Percentiles rank a stretch among this genome's conserved stretches.
phyloP scores from a whole-genome alignment of 2,888 invertebrate genomes.

The Coenonympha arcania region DNA sequence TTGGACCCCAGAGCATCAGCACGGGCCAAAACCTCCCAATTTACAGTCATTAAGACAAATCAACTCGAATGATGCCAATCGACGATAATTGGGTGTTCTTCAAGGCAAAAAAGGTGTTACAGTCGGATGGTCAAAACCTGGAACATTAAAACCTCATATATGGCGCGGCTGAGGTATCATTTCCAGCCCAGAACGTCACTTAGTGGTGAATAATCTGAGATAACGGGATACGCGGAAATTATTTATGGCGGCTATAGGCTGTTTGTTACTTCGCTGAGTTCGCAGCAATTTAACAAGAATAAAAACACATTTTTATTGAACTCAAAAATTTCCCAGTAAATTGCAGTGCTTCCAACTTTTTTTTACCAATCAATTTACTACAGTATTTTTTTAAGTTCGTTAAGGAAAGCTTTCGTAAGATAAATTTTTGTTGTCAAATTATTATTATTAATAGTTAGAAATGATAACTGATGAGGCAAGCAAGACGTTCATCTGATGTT shows the following conservation, averaged over 20 bases:
- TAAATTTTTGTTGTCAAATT: no score
- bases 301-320: background rate
- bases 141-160: slow-evolving; percentile 50
- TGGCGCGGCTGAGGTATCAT: slow-evolving; percentile 41
- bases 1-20: slow-evolving; percentile 36
- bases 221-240: slow-evolving; percentile 15
- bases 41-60: slow-evolving; percentile 66
- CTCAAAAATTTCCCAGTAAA: background rate
- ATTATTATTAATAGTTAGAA: no score
- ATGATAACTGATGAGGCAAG: no score
- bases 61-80: slow-evolving; percentile 59
- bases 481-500: no score
- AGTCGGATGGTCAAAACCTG: slow-evolving; percentile 38
- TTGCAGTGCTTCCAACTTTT: background rate
- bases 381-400: no score
- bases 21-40: slow-evolving; percentile 53
- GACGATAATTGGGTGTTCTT: slow-evolving; percentile 61
- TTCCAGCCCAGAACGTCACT: slow-evolving; percentile 47
- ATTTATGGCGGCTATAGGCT: slow-evolving; percentile 5
- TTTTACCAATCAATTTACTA: background rate
- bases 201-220: slow-evolving; percentile 29
- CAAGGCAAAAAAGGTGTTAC: slow-evolving; percentile 64
- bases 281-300: background rate
- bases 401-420: no score
- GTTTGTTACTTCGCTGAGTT: background rate